Evolutionary conservation across 2,113 vertebrate species (phyloP).

Genomic region (Syngnathus floridae): DNA sequence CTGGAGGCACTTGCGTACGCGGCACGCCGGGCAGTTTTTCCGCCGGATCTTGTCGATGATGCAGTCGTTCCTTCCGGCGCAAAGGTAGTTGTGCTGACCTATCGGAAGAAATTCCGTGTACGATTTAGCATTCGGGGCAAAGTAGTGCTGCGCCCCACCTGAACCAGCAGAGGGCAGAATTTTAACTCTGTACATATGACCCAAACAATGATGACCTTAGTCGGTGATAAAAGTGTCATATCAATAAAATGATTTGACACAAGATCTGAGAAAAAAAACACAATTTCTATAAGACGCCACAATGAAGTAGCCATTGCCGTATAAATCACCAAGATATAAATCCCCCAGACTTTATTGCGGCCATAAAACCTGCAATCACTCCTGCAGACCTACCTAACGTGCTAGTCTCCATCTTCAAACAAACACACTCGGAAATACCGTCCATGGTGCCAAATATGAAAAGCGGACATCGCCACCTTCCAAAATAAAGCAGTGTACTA

Average conservation of each 20-base stretch:
- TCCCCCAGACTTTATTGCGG: not conserved
- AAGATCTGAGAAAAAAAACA: not conserved
- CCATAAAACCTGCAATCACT: not conserved
- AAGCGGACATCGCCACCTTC: not conserved
- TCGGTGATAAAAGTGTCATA: not conserved
- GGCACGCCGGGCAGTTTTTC: conserved; percentile 98
- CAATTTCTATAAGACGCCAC: not conserved
- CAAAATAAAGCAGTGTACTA: conserved; percentile 11
- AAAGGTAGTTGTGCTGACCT: conserved; percentile 99
- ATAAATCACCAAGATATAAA: not conserved
- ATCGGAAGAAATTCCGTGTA: not conserved
- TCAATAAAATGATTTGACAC: not conserved
- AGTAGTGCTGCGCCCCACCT: not conserved
- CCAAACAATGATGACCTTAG: not conserved
- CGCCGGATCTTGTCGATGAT: conserved; percentile 99
- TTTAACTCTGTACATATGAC: not conserved
- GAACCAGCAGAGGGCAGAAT: not conserved
- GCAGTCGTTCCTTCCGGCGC: conserved; percentile 96
- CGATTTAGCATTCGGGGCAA: not conserved
- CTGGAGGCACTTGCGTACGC: conserved; percentile 98
- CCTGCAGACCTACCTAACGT: not conserved
- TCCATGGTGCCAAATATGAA: not conserved
- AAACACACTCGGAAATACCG: not conserved
- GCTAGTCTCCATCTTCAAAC: not conserved
- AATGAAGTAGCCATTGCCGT: not conserved